Percentiles rank a stretch among this genome's conserved stretches.
Evolutionary conservation across 2,888 invertebrate species (phyloP).

Genomic region (Watsonalla cultraria): DNA sequence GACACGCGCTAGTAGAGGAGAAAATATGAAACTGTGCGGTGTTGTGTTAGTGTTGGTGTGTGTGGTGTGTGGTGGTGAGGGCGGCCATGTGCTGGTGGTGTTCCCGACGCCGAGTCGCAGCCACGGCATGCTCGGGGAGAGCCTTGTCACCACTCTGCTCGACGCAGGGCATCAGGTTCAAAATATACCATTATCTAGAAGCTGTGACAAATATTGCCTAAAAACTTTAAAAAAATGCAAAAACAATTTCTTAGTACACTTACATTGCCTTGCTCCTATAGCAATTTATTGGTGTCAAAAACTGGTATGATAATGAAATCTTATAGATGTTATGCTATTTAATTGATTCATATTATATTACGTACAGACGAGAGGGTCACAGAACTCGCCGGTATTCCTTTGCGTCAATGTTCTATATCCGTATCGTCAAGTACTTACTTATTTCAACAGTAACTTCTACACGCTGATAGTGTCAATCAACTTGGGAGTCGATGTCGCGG

Average conservation of each 20-base stretch:
- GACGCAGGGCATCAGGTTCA: conserved; percentile 44
- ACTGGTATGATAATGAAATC: too few relatives aligned
- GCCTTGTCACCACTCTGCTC: conserved; percentile 32
- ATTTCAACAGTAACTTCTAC: neutral
- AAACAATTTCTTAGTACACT: neutral
- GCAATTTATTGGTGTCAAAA: too few relatives aligned
- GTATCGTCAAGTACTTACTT: too few relatives aligned
- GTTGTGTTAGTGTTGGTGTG: conserved; percentile 12
- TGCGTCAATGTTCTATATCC: too few relatives aligned
- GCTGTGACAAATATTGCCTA: too few relatives aligned
- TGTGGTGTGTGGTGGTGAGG: conserved; percentile 11
- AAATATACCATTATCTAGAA: neutral
- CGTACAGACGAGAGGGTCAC: too few relatives aligned
- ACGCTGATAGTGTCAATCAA: neutral
- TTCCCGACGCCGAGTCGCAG: conserved; percentile 38
- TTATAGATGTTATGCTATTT: too few relatives aligned
- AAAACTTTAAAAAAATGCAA: neutral
- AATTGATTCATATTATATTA: too few relatives aligned
- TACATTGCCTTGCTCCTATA: too few relatives aligned
- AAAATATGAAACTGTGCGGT: neutral
- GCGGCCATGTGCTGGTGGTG: conserved; percentile 31
- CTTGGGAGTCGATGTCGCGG: neutral
- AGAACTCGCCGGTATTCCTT: too few relatives aligned
- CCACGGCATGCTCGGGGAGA: conserved; percentile 39
- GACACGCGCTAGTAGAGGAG: neutral